These are phyloP conservation scores for Drosophila melanosoma DNA, from an alignment of 2,888 invertebrate genomes.

Conservation along the genomic window DNA sequence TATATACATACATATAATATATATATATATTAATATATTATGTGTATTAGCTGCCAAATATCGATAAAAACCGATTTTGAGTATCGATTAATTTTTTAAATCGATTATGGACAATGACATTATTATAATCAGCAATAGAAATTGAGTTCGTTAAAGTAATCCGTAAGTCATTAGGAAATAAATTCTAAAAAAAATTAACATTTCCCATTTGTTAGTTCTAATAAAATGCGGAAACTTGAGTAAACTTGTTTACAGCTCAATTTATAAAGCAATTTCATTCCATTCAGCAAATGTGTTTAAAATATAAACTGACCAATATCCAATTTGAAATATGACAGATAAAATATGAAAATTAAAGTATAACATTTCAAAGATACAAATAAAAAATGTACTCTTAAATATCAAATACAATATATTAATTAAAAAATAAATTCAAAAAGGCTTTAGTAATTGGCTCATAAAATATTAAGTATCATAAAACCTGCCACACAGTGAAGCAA, in stretches of 20 bases:
- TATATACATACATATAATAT: neutral
- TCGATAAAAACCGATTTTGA: neutral
- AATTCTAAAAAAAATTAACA: neutral
- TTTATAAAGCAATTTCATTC: neutral
- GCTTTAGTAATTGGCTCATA: neutral
- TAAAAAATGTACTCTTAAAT: neutral
- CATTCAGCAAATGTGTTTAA: neutral
- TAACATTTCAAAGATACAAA: no score
- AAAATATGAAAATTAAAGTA: neutral
- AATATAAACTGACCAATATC: neutral
- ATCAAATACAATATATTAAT: neutral
- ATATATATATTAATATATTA: neutral
- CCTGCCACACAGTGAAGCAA: neutral
- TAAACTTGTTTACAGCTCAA: neutral
- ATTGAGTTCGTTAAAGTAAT: no score
- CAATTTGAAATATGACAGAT: neutral
- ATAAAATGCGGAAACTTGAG: neutral
- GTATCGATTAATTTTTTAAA: neutral
- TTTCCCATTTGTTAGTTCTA: neutral
- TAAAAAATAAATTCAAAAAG: neutral
- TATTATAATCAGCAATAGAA: neutral
- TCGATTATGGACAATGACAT: neutral
- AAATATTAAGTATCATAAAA: neutral
- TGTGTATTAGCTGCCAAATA: neutral
- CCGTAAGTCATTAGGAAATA: neutral